Base-by-base conservation (phyloP, 2,797 vertebrate species). In the Tamandua tetradactyla region DNA sequence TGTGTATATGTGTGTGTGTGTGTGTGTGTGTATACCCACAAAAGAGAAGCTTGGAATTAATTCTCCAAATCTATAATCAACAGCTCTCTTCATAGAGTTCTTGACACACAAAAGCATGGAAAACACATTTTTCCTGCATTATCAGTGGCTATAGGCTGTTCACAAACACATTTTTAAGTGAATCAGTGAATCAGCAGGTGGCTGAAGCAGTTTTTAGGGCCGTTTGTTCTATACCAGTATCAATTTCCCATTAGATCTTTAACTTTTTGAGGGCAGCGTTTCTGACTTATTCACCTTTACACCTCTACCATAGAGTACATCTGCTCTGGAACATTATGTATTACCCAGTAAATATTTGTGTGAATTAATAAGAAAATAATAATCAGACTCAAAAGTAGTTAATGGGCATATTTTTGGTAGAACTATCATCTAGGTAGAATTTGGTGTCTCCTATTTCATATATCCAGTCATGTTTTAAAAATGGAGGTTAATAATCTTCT, bases 391-490 rank as follows among this genome's bases (percentile, higher is more conserved):
- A 59, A 71, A 87, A 44, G 80, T 66, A 47, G 4, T 44, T 64
- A 55, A 72, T 42, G 44, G 80, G 25, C 10, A 49, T 5, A 93
- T 69, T 92, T 95, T 92, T 17, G 80, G 44, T 59, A n/a, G 17
- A 82, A 81, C 27, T 87, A 32, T 87, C 87, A 37, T 62, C 44
- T 42, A 61, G 14, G 83, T 85, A 86, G 25, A 79, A 94, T 52
- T 93, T 66, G 14, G 27, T 69, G 57, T 1, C 2, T 49, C 3
- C 64, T 72, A 72, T 80, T 95, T 96, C 37, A 84, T 89, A 83
- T 64, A 92, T 76, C 32, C 40, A 92, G 17, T 44, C 79, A 66
- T 75, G 25, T 89, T 89, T 92, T 86, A 40, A 95, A 94, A 91
- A 89, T 40, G 17, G 10, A n/a, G 1, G 8, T 86, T 80, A 72